Evolutionary conservation across 1,140 invertebrate genomes (phyloP), one percentile per base, ranked within the genome.

Genomic region (Danaus melanippus): DNA sequence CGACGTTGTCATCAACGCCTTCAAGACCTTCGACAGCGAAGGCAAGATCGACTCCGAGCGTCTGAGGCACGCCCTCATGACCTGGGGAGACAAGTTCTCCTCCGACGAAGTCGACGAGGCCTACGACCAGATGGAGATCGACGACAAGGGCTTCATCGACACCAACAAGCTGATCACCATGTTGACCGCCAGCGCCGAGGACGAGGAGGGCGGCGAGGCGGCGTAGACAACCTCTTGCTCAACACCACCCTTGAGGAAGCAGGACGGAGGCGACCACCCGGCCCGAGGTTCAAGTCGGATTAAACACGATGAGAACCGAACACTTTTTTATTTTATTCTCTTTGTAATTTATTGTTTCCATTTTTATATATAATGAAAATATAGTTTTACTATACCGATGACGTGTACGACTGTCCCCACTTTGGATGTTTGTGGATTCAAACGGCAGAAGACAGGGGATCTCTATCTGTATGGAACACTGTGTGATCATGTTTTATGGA

Each of bases 41-140:
- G 95, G 95, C 85, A 92, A 92, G 89, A 96, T 96, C 85, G 92
- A 96, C 88, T 92, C 93, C 64, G 94, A 96, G 82, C 93, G 96
- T 86, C 91, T 99, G 87, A 95, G 96, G 88, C 95, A 97, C 85
- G 93, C 96, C 63, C 90, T 99, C 74, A 93, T 95, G 91, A 97
- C 96, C 86, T 98, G 94, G 92, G 97, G 97, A 69, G 97, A 99
- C 82, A 98, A 98, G 89, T 98, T 98, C 91, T 91, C 92, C 71
- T 89, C 92, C 72, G 93, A 96, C 77, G 97, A 99, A 88, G 93
- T 97, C 71, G 94, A 97, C 84, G 96, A 98, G 78, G 96, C 96
- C 45, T 98, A 93, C 87, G 97, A 98, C 86, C 95, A 97, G 86
- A 96, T 98, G 90, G 95, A 95, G 32, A 95, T 98, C 74, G 95